Conservation (phyloP, 2,113 vertebrate genomes). For the Ranitomeya imitator region DNA sequence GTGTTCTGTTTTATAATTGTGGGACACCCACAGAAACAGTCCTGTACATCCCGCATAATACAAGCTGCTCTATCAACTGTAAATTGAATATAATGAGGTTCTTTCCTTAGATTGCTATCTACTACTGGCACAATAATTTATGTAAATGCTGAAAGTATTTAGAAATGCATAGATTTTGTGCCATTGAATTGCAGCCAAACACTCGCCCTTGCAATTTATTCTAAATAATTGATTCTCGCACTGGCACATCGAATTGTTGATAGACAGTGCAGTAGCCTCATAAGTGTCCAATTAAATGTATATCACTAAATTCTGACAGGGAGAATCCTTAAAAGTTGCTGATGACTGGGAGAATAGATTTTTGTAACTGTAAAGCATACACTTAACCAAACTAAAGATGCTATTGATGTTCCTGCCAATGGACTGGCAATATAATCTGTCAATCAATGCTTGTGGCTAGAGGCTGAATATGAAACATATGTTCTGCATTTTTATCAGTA, state of each 20-base stretch:
- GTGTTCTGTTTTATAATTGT: background rate
- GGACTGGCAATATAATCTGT: background rate
- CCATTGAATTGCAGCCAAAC: conserved; percentile 8
- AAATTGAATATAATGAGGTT: conserved; percentile 27
- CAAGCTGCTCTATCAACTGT: background rate
- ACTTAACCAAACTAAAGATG: background rate
- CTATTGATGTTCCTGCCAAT: background rate
- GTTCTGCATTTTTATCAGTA: background rate
- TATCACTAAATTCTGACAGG: background rate
- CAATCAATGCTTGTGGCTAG: background rate
- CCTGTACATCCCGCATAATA: background rate
- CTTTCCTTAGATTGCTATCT: background rate
- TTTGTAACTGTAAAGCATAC: too few relatives aligned
- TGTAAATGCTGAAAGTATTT: conserved; percentile 20
- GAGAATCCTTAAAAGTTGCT: background rate
- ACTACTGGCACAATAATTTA: conserved; percentile 30
- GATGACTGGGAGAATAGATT: too few relatives aligned
- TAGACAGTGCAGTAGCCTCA: background rate
- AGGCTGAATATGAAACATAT: background rate
- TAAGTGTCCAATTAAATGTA: conserved; percentile 16
- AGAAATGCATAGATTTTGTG: conserved; percentile 30
- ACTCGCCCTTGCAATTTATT: conserved; percentile 5
- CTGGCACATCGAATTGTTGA: background rate
- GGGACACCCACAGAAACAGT: background rate
- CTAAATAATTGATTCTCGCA: conserved; percentile 19